A percentile compares a stretch with the other conserved stretches of the same genome.
phyloP scores from a whole-genome alignment of 1,140 invertebrate genomes.

The Drosophila leontia region DNA sequence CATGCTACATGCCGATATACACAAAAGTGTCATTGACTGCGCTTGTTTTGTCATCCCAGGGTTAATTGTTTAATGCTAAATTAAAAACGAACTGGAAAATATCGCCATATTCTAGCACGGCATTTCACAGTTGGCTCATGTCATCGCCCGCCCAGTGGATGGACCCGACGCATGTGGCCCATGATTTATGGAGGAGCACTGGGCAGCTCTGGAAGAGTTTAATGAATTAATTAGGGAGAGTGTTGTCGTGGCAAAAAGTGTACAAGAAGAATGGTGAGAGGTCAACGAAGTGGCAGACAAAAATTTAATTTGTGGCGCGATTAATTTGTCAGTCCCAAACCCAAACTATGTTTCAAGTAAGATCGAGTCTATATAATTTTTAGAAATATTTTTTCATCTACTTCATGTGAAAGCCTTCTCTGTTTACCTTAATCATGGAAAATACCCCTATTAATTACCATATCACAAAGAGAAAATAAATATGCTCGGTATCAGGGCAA shows the following conservation, averaged over 20 bases:
- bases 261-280: conserved; percentile 16
- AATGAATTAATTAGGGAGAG: conserved; percentile 49
- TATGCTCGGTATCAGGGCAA: conserved; percentile 40
- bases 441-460: conserved; percentile 32
- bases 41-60: conserved; percentile 43
- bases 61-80: conserved; percentile 77
- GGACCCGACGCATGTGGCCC: conserved; percentile 35
- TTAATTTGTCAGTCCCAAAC: neutral
- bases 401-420: conserved; percentile 15
- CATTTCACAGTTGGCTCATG: conserved; percentile 49
- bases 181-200: conserved; percentile 42
- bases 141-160: conserved; percentile 48
- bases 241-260: neutral
- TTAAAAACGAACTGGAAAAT: conserved; percentile 44
- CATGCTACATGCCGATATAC: conserved; percentile 1
- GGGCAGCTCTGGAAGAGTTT: conserved; percentile 31
- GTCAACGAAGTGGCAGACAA: conserved; percentile 47
- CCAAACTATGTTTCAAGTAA: neutral
- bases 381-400: conserved; percentile 10
- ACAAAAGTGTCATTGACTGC: conserved; percentile 63
- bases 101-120: conserved; percentile 54
- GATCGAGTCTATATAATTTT: conserved; percentile 1
- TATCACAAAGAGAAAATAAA: conserved; percentile 42
- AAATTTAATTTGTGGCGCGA: conserved; percentile 9
- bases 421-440: conserved; percentile 44